Evolutionary conservation across 1,140 invertebrate genomes (phyloP).

Genomic region (Capitella teleta): DNA sequence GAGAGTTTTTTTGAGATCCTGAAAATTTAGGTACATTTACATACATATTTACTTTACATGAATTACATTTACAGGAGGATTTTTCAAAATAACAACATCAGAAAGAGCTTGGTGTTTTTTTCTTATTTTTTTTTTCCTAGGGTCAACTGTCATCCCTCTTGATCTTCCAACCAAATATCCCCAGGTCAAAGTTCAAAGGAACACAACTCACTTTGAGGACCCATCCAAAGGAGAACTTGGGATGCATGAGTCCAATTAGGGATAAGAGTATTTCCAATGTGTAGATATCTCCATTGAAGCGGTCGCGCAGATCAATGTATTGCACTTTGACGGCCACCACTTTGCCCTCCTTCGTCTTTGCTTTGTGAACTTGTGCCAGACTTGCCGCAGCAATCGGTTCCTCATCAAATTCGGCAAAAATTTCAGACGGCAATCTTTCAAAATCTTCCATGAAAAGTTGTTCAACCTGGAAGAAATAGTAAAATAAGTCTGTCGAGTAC

Average conservation of each 20-base stretch:
- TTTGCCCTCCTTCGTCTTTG: conserved; percentile 52
- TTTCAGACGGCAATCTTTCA: conserved; percentile 50
- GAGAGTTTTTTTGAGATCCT: conserved; percentile 51
- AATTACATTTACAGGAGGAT: too few species aligned
- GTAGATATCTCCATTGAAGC: conserved; percentile 58
- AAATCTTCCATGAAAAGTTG: conserved; percentile 62
- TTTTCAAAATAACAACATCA: too few species aligned
- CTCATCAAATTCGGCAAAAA: conserved; percentile 56
- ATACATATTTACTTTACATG: background rate
- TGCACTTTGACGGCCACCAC: conserved; percentile 48
- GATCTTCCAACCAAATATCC: too few species aligned
- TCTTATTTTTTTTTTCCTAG: too few species aligned
- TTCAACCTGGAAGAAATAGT: conserved; percentile 46
- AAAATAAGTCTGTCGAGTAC: background rate
- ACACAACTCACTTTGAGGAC: conserved; percentile 50
- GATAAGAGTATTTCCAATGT: conserved; percentile 58
- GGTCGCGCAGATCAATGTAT: conserved; percentile 62
- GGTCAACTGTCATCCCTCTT: too few species aligned
- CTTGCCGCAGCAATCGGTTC: conserved; percentile 66
- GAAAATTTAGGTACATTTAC: conserved; percentile 9
- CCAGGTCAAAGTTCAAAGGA: background rate
- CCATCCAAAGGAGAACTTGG: conserved; percentile 65
- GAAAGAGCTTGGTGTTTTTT: too few species aligned
- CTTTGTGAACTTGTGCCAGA: conserved; percentile 53
- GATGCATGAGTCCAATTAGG: conserved; percentile 56